Evolutionary conservation across 2,113 vertebrate species (phyloP).

Genomic region (Microcebus tavaratra): DNA sequence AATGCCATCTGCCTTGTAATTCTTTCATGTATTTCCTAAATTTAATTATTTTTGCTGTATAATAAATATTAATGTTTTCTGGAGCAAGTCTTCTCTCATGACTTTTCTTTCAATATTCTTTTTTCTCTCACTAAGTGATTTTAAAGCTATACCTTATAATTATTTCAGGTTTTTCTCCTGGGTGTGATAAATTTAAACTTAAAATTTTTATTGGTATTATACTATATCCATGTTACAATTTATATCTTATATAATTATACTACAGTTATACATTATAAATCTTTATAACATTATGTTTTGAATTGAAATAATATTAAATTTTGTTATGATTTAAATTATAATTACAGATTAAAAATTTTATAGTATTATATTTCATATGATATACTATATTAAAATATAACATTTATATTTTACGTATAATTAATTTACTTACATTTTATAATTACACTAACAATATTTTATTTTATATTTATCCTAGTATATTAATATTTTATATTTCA

Average conservation of each 20-base stretch:
- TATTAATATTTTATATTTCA: background rate
- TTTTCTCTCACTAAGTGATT: background rate
- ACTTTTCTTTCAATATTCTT: background rate
- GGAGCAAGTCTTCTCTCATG: background rate
- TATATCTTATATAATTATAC: background rate
- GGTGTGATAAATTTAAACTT: background rate
- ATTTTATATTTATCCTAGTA: background rate
- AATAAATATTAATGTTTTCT: background rate
- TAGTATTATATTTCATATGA: background rate
- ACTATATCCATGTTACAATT: background rate
- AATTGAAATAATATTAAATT: background rate
- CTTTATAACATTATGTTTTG: background rate
- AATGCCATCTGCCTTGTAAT: background rate
- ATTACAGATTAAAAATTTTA: background rate
- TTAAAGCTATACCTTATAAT: background rate
- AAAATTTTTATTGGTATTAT: slow-evolving; percentile 2
- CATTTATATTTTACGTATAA: background rate
- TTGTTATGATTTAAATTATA: background rate
- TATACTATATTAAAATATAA: background rate
- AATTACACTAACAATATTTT: background rate
- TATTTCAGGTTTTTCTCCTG: background rate
- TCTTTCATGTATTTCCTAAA: background rate
- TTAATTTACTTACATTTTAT: background rate
- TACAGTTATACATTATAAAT: background rate
- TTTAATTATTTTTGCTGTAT: background rate